These are phyloP conservation scores for Ophonus ardosiacus DNA, from an alignment of 2,888 invertebrate species.

Conservation along the genomic window DNA sequence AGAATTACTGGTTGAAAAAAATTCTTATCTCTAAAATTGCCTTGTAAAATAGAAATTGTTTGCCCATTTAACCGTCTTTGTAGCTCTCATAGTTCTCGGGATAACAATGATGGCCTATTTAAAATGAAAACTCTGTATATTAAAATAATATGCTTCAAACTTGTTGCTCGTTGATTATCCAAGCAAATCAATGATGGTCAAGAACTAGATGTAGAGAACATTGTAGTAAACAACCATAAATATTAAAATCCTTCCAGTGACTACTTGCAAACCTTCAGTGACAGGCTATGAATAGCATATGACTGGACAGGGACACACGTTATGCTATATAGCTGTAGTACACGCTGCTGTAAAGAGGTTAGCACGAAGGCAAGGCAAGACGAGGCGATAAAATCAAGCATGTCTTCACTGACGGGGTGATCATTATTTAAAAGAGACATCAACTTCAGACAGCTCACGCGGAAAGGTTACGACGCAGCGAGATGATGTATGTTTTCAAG, in stretches of 20 bases:
- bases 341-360: not conserved
- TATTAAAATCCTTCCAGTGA: not conserved
- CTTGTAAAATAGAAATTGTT: too few relatives aligned
- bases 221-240: not conserved
- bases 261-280: constrained; percentile 9
- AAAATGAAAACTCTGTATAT: too few relatives aligned
- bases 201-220: too few relatives aligned
- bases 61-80: too few relatives aligned
- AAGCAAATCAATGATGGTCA: too few relatives aligned
- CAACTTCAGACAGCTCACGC: constrained; percentile 36
- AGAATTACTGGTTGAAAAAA: too few relatives aligned
- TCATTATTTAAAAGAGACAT: constrained; percentile 53
- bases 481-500: constrained; percentile 23
- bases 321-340: not conserved
- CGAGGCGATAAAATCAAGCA: constrained; percentile 37
- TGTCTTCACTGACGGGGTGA: constrained; percentile 27
- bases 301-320: not conserved
- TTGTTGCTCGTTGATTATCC: too few relatives aligned
- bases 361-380: not conserved
- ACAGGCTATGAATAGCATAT: not conserved
- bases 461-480: constrained; percentile 25
- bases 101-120: too few relatives aligned
- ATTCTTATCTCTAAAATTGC: too few relatives aligned
- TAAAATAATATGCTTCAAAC: too few relatives aligned
- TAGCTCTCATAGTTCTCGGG: too few relatives aligned